These are phyloP conservation scores for Pachycephala philippinensis DNA, from an alignment of 2,113 vertebrate genomes.

Conservation along the genomic window DNA sequence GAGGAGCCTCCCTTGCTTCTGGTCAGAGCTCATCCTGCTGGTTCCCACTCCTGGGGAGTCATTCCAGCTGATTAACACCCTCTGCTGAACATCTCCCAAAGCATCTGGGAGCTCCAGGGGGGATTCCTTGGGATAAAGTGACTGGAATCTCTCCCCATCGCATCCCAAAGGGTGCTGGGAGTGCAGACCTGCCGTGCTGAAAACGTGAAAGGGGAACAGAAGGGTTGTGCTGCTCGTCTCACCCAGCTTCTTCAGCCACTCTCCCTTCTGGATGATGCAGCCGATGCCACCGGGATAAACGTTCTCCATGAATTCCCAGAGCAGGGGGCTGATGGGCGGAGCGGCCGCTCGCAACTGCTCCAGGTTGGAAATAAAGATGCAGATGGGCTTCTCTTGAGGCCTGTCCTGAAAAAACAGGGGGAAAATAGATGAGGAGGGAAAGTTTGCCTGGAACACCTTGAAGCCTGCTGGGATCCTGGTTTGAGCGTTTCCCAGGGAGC, in stretches of 20 bases:
- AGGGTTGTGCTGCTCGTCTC: not conserved
- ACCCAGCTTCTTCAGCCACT: slow-evolving; percentile 86
- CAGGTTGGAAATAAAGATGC: slow-evolving; percentile 87
- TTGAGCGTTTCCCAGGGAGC: not conserved
- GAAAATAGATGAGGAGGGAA: not conserved
- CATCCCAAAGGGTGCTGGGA: not conserved
- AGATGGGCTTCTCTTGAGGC: slow-evolving; percentile 87
- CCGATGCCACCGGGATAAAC: slow-evolving; percentile 89
- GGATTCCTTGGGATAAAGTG: not conserved
- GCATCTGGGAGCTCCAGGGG: not conserved
- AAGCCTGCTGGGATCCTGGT: not conserved
- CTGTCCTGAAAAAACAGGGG: slow-evolving; percentile 73
- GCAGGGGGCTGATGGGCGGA: slow-evolving; percentile 85
- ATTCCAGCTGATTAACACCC: not conserved
- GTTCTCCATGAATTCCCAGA: slow-evolving; percentile 88
- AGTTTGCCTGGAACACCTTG: accelerated
- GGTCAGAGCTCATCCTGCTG: not conserved
- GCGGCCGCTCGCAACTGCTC: slow-evolving; percentile 80
- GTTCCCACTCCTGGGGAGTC: not conserved
- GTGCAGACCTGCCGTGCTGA: not conserved
- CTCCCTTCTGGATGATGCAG: slow-evolving; percentile 86
- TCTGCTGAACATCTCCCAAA: not conserved
- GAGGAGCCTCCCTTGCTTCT: not conserved
- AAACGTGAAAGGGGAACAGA: not conserved
- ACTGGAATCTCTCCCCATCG: not conserved